These are phyloP conservation scores for Dichetophora obliterata DNA, from an alignment of 2,888 invertebrate genomes.

Conservation along the genomic window DNA sequence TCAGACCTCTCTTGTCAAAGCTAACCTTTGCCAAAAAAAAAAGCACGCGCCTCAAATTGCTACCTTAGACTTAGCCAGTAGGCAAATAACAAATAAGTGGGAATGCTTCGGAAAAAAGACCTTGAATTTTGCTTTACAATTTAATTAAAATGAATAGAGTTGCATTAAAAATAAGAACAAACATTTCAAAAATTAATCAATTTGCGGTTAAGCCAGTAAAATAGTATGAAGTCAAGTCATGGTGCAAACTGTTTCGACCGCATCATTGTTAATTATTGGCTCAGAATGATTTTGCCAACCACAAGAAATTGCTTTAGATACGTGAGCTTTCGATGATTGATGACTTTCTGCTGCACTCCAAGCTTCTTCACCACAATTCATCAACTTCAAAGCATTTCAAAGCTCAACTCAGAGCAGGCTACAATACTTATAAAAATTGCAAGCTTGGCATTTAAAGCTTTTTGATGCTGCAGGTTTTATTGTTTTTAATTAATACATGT, in stretches of 20 bases:
- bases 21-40: too few relatives aligned
- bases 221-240: background rate
- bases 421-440: background rate
- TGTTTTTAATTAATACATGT: background rate
- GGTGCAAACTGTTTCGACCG: background rate
- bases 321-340: constrained; percentile 11
- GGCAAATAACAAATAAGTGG: too few relatives aligned
- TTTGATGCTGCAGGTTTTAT: background rate
- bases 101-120: background rate
- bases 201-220: background rate
- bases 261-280: background rate
- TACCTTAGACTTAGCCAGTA: too few relatives aligned
- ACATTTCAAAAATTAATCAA: too few relatives aligned
- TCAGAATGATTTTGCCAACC: constrained; percentile 11
- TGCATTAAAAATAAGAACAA: background rate
- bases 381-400: background rate
- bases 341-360: background rate
- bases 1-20: too few relatives aligned
- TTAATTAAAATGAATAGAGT: background rate
- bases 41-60: too few relatives aligned
- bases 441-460: background rate
- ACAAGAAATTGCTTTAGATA: background rate
- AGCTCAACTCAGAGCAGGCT: background rate
- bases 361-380: background rate
- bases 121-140: background rate